Evolutionary conservation across 2,113 vertebrate species (phyloP), one percentile per base, ranked within the genome.

Genomic region (Ceratotherium simum): DNA sequence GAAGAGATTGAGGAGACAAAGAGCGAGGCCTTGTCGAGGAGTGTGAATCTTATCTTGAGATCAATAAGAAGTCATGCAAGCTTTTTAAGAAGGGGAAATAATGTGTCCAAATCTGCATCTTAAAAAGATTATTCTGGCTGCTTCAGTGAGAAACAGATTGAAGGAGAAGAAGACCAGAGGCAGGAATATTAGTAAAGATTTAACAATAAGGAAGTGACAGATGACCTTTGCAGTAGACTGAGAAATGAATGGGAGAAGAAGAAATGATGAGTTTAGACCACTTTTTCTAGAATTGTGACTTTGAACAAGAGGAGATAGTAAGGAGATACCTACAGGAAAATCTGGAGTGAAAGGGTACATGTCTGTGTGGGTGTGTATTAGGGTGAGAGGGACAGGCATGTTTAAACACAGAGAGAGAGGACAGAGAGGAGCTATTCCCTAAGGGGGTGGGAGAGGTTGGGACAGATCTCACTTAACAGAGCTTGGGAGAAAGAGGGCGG

Each of bases 21-120:
- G 58, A 31, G 10, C 5, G 29, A 58, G 4, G 5, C 18, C 23
- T 87, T 51, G 3, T 42, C 65, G 85, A 29, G 60, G 39, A 69
- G 16, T 96, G 36, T 82, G 48, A 31, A 85, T 70, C 78, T 93
- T 78, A 56, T 83, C 75, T 62, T 70, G 70, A 84, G 82, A 83
- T 88, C 90, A 83, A 2, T 62, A 65, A 91, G 48, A 91, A 97
- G n/a, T 73, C 80, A 83, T 21, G 80, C 62, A 93, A 75, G 31
- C 25, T 72, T 95, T 51, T 88, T 20, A 87, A 91, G 91, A 56
- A 93, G 10, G 7, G 13, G n/a, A 79, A 72, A 72, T 67, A 11
- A 62, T 60, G 76, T 64, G 42, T 75, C 42, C 82, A 90, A 39
- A 64, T 64, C 56, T 80, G 42, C 42, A 23, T 78, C 64, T 90